A percentile compares a stretch with the other conserved stretches of the same genome.
These are phyloP conservation scores for Prosapia bicincta DNA, from an alignment of 2,888 invertebrate genomes.

Conservation along the genomic window DNA sequence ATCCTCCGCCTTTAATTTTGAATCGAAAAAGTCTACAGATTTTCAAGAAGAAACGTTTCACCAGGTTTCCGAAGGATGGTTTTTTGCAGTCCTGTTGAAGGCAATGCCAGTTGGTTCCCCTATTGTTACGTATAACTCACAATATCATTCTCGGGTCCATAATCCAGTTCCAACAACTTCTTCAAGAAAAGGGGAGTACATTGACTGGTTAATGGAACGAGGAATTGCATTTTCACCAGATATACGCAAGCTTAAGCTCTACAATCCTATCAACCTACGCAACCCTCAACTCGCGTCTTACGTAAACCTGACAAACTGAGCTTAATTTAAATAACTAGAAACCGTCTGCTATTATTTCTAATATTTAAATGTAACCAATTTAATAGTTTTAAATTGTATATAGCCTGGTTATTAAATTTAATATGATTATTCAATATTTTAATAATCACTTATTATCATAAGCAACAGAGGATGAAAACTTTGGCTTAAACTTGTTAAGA, in stretches of 20 bases:
- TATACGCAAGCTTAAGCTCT: not conserved
- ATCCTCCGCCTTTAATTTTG: slow-evolving; percentile 11
- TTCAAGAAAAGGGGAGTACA: not conserved
- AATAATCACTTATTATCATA: too few relatives aligned
- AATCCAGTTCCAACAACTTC: not conserved
- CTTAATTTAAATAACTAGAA: too few relatives aligned
- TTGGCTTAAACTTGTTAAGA: too few relatives aligned
- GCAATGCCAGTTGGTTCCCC: not conserved
- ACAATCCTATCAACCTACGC: not conserved
- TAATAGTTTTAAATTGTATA: too few relatives aligned
- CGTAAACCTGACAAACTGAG: too few relatives aligned
- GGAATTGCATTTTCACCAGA: not conserved
- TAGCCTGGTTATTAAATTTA: too few relatives aligned
- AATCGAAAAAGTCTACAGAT: not conserved
- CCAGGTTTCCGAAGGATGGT: slow-evolving; percentile 10
- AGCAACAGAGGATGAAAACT: too few relatives aligned
- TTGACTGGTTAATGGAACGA: not conserved
- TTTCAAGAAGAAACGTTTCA: not conserved
- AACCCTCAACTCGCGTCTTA: not conserved
- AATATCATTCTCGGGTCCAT: slow-evolving; percentile 2
- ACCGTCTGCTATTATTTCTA: too few relatives aligned
- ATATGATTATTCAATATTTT: too few relatives aligned
- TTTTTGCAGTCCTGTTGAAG: not conserved
- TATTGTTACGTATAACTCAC: slow-evolving; percentile 15
- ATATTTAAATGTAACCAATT: too few relatives aligned